These are phyloP conservation scores for Aplodontia rufa DNA, from an alignment of 2,113 vertebrate genomes.

Conservation along the genomic window DNA sequence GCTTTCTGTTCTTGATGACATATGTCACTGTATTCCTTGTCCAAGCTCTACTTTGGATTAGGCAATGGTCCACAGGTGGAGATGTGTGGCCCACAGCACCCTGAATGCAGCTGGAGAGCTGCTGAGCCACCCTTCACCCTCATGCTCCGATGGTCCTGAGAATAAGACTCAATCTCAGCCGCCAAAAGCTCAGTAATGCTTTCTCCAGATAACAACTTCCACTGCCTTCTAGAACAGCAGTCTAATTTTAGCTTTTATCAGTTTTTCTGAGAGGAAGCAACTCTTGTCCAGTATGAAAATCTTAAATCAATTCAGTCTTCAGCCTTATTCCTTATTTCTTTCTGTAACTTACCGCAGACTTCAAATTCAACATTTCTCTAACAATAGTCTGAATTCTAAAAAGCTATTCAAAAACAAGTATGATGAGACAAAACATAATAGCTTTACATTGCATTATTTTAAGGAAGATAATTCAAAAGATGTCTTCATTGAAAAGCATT, in stretches of 20 bases:
- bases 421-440: background rate
- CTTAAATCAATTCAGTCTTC: background rate
- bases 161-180: background rate
- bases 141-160: background rate
- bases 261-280: background rate
- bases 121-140: no score
- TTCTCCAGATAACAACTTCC: background rate
- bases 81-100: background rate
- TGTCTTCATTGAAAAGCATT: background rate
- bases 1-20: background rate
- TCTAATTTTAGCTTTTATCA: background rate
- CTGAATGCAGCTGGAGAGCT: no score
- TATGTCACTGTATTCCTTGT: background rate
- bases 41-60: background rate
- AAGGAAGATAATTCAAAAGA: background rate
- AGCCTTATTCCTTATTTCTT: background rate
- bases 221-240: no score
- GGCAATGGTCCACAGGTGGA: no score
- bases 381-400: background rate
- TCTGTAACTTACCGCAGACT: background rate
- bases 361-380: background rate
- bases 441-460: background rate
- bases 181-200: background rate
- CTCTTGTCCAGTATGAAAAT: no score
- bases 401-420: background rate